Percentiles rank a stretch among this genome's conserved stretches.
Conservation (phyloP, 92 coral and sea anemone genomes). For the Paragorgia papillata region DNA sequence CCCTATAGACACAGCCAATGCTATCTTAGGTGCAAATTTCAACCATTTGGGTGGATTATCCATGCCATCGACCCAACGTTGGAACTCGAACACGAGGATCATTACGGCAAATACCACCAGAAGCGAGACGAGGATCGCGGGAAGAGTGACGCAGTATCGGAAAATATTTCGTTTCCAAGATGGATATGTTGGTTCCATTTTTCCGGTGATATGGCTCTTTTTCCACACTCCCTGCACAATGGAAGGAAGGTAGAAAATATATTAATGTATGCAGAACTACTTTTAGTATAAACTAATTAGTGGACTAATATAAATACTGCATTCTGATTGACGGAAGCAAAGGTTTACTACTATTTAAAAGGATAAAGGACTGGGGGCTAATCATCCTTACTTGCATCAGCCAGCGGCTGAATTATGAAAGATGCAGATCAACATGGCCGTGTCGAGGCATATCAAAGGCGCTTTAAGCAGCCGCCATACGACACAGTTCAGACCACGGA, state of each 20-base stretch:
- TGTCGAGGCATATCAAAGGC: too few relatives aligned
- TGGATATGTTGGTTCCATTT: slow-evolving; percentile 88
- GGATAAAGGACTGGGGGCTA: too few relatives aligned
- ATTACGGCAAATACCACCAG: slow-evolving; percentile 79
- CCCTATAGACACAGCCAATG: slow-evolving; percentile 94
- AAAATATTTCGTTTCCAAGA: slow-evolving; percentile 93
- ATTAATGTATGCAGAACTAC: not conserved
- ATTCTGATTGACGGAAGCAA: too few relatives aligned
- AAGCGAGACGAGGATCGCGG: slow-evolving; percentile 79
- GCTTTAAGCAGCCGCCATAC: too few relatives aligned
- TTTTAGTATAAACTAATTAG: not conserved
- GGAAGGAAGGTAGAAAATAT: not conserved
- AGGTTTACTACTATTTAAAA: too few relatives aligned
- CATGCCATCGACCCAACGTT: slow-evolving; percentile 92
- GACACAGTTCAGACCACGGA: too few relatives aligned
- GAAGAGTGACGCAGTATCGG: slow-evolving; percentile 97
- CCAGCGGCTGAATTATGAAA: too few relatives aligned
- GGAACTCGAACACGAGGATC: slow-evolving; percentile 93
- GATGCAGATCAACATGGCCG: too few relatives aligned
- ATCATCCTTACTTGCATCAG: too few relatives aligned
- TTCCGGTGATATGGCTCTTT: slow-evolving; percentile 89
- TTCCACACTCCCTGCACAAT: slow-evolving; percentile 80
- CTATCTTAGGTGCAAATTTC: slow-evolving; percentile 95
- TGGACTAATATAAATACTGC: too few relatives aligned
- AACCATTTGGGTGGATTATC: slow-evolving; percentile 97